Percentiles rank a stretch among this genome's conserved stretches.
phyloP scores from a whole-genome alignment of 2,797 vertebrate species.

The Semotilus atromaculatus region DNA sequence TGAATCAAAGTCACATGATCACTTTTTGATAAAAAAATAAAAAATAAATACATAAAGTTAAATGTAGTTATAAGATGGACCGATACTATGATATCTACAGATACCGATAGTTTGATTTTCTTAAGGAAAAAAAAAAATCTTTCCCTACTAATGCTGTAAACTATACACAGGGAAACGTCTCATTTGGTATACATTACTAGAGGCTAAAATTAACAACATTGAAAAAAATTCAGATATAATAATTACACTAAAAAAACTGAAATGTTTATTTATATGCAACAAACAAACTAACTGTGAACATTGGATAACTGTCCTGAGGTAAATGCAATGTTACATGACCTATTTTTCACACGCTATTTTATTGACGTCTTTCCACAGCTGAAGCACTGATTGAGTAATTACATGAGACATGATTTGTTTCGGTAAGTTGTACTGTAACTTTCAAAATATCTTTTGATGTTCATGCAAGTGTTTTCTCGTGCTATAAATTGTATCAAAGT shows the following conservation, averaged over 20 bases:
- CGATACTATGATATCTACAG: too few species aligned
- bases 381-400: neutral
- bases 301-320: neutral
- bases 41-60: neutral
- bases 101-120: neutral
- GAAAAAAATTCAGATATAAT: neutral
- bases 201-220: neutral
- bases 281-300: neutral
- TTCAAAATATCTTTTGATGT: neutral
- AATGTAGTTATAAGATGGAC: neutral
- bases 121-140: neutral
- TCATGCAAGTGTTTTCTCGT: neutral
- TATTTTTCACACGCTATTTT: neutral
- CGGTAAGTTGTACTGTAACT: neutral
- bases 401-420: neutral
- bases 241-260: neutral
- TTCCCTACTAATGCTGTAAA: neutral
- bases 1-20: conserved; percentile 9
- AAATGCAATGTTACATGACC: neutral
- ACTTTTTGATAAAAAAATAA: neutral
- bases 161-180: neutral
- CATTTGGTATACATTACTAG: neutral
- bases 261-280: neutral
- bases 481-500: neutral
- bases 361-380: neutral